These are phyloP conservation scores for Ceratosolen solmsi DNA, from an alignment of 1,140 invertebrate genomes.

Conservation along the genomic window DNA sequence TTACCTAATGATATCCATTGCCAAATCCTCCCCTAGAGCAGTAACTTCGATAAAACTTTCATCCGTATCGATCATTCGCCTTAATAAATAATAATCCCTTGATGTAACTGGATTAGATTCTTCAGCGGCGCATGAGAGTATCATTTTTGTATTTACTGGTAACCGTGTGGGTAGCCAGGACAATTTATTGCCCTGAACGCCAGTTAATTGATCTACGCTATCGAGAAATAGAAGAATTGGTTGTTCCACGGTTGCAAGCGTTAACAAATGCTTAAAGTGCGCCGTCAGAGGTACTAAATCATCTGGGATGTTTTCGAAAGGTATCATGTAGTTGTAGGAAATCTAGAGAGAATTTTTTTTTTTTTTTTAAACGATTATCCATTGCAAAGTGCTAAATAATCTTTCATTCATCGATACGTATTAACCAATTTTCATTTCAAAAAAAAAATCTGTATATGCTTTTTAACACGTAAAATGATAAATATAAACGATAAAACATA, in stretches of 20 bases:
- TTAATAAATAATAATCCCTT: constrained; percentile 87
- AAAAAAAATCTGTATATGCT: no score
- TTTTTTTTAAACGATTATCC: no score
- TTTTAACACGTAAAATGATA: no score
- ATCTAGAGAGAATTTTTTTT: constrained; percentile 77
- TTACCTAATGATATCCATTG: constrained; percentile 92
- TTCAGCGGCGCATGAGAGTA: constrained; percentile 91
- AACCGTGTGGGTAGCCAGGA: constrained; percentile 95
- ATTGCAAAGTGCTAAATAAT: no score
- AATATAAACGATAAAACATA: no score
- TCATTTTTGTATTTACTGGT: constrained; percentile 93
- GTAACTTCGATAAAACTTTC: constrained; percentile 95
- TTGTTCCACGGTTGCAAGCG: constrained; percentile 85
- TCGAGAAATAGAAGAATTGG: constrained; percentile 92
- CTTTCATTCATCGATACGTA: no score
- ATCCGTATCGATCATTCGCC: constrained; percentile 91
- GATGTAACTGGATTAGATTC: constrained; percentile 90
- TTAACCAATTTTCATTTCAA: no score
- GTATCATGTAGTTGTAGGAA: constrained; percentile 94
- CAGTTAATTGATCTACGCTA: constrained; percentile 96
- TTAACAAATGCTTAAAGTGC: constrained; percentile 94
- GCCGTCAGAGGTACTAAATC: constrained; percentile 96
- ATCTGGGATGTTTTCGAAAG: constrained; percentile 94
- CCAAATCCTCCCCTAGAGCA: constrained; percentile 92
- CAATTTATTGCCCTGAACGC: constrained; percentile 94